Percentiles rank a stretch among this genome's conserved stretches.
phyloP scores from a whole-genome alignment of 2,113 vertebrate genomes.

The Tilapia sparmanii region DNA sequence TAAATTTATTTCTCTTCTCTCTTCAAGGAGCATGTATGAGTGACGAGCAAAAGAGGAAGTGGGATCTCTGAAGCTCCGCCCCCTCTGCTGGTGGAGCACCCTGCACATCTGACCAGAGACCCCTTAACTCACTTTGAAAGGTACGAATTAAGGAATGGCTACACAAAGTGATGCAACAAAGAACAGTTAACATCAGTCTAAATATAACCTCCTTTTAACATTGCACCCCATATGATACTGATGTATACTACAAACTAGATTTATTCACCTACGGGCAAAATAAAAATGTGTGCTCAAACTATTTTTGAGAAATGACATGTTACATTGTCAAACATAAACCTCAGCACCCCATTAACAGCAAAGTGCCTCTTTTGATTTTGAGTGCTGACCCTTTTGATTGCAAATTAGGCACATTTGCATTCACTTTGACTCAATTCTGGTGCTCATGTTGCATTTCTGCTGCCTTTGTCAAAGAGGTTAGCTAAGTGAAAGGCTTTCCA shows the following conservation, averaged over 20 bases:
- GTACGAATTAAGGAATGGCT: constrained; percentile 18
- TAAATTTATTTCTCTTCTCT: constrained; percentile 6
- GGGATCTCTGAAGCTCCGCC: constrained; percentile 70
- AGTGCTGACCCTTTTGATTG: not conserved
- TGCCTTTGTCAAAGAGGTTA: not conserved
- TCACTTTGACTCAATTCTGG: not conserved
- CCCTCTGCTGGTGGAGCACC: constrained; percentile 59
- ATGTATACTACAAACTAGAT: not conserved
- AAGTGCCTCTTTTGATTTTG: not conserved
- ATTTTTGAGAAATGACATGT: not conserved
- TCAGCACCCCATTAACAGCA: not conserved
- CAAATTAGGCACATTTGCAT: not conserved
- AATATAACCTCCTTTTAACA: not conserved
- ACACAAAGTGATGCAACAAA: not conserved
- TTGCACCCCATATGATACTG: not conserved
- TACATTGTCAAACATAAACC: not conserved
- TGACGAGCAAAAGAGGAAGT: constrained; percentile 55
- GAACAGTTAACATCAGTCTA: not conserved
- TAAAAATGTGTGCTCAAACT: not conserved
- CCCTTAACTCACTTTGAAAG: constrained; percentile 41
- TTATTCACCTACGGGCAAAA: not conserved
- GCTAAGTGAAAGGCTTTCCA: not conserved
- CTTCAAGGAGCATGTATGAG: constrained; percentile 67
- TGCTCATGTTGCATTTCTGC: not conserved
- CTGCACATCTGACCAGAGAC: constrained; percentile 59